These are phyloP conservation scores for Lysandra bellargus DNA, from an alignment of 2,888 invertebrate species.

Conservation along the genomic window DNA sequence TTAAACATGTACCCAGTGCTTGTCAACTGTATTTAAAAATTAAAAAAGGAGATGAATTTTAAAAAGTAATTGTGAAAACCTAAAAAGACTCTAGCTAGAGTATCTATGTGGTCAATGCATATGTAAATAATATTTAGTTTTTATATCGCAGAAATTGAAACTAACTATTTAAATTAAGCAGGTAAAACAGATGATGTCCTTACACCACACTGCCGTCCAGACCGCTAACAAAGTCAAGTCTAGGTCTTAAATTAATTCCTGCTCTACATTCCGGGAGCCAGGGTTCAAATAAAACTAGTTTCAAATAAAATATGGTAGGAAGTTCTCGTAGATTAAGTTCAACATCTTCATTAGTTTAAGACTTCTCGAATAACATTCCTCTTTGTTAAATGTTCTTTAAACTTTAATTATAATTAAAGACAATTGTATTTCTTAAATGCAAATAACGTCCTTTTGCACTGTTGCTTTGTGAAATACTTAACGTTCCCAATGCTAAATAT, in stretches of 20 bases:
- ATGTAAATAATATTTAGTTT: too few species aligned
- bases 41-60: not conserved
- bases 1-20: not conserved
- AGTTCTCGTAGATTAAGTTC: constrained; percentile 27
- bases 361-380: constrained; percentile 25
- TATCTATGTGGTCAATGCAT: too few species aligned
- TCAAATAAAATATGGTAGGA: constrained; percentile 29
- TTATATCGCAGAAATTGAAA: too few species aligned
- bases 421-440: constrained; percentile 14
- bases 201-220: constrained; percentile 30
- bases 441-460: not conserved
- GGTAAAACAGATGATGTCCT: not conserved
- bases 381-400: constrained; percentile 22
- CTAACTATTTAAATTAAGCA: not conserved
- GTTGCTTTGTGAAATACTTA: constrained; percentile 4
- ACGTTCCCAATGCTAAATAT: not conserved
- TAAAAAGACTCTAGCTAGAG: too few species aligned
- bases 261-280: constrained; percentile 27
- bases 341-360: constrained; percentile 29
- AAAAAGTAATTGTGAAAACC: not conserved
- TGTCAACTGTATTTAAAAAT: not conserved
- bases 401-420: constrained; percentile 27
- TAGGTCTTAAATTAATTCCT: constrained; percentile 34
- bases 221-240: constrained; percentile 33
- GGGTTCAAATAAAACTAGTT: constrained; percentile 33